phyloP scores from a whole-genome alignment of 2,888 invertebrate genomes.

The Philereme transversata region DNA sequence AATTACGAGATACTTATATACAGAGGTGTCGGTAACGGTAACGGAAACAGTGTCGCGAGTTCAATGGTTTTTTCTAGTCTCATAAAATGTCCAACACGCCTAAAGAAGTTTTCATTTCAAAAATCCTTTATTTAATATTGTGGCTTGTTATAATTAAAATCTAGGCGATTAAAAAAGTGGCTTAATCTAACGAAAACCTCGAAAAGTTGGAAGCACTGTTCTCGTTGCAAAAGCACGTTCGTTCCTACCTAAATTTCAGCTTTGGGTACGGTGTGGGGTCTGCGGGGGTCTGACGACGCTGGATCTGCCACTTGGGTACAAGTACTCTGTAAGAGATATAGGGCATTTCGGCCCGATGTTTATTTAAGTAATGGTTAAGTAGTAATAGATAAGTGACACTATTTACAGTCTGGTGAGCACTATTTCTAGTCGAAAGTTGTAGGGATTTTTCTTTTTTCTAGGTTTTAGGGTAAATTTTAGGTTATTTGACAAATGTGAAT shows the following conservation, averaged over 20 bases:
- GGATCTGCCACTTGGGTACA: conserved; percentile 53
- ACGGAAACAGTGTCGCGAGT: no score
- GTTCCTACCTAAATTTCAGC: conserved; percentile 15
- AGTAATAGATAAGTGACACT: conserved; percentile 40
- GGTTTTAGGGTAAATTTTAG: no score
- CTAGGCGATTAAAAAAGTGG: background rate
- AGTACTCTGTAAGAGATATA: conserved; percentile 61
- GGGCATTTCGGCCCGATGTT: conserved; percentile 54
- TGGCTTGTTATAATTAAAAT: no score
- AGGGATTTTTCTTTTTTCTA: no score
- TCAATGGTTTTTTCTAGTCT: no score
- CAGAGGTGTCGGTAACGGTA: no score
- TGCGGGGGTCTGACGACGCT: conserved; percentile 38
- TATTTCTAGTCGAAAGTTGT: conserved; percentile 14
- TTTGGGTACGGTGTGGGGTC: conserved; percentile 14
- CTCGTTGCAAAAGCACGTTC: conserved; percentile 15
- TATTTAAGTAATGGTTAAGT: conserved; percentile 46
- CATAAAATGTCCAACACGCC: no score
- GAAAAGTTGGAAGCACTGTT: conserved; percentile 2
- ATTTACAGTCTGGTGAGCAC: conserved; percentile 21
- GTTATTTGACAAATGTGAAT: no score
- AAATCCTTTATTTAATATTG: no score
- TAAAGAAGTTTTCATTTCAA: no score
- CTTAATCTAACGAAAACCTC: conserved; percentile 3
- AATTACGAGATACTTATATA: no score